Base-by-base conservation (phyloP, 2,888 invertebrate species). In the Eurytoma adleriae region DNA sequence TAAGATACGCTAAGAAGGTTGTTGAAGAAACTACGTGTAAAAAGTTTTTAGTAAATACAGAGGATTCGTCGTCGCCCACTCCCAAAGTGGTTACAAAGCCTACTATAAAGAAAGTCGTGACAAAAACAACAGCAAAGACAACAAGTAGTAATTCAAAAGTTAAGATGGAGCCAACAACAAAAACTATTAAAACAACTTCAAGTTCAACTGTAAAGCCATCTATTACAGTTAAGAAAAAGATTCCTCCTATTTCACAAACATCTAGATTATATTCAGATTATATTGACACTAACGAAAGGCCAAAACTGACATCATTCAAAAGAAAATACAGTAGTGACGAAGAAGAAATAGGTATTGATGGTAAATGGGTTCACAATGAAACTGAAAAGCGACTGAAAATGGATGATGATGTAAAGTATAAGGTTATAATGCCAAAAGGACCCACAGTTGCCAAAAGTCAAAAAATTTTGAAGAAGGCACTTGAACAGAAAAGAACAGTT, bases 1-100 rank as follows among this genome's bases (percentile, higher is more conserved):
- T 94, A 12, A 92, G 93, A 84, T 94, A 94, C 87, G 93, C 94
- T 0, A 94, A 93, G 84, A 91, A 91, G 83, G 92, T 92, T 12
- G 92, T 93, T 48, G 92, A 92, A 80, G 92, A 93, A 52, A 90
- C 88, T 4, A 90, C 89, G 0, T 90, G 90, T 57, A 89, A 91
- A 79, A 87, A 86, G 70, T 90, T 91, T 79, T 83, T 91, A 0
- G 90, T 90, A 0, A 89, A 89, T 40, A 85, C 90, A 0, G 88
- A 88, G 64, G 89, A 90, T 59, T 76, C 84, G 0, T 78, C 82
- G 14, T 84, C 83, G 1, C 30, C 83, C 0, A 27, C 20, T 54
- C 16, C 64, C n/a, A 84, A 83, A 81, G n/a, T 61, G 10, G 20
- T 64, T 16, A 30, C 77, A 13, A 87, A 87, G 80, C 83, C 85